phyloP scores from a whole-genome alignment of 2,113 vertebrate species.

The Tachysurus vachellii region DNA sequence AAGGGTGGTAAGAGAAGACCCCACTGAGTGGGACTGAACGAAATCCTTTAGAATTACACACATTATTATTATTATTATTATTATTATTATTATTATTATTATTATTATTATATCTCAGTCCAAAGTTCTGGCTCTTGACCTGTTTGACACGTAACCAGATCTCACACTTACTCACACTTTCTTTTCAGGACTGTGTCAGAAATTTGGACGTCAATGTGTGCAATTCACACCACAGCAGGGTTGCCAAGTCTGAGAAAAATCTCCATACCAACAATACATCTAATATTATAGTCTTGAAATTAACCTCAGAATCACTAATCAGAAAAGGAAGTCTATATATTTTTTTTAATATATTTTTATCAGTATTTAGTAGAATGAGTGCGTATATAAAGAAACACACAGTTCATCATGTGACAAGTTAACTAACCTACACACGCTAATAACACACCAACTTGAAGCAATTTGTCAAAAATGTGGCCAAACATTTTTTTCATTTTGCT shows the following conservation, averaged over 20 bases:
- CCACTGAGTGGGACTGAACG: neutral
- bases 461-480: too few relatives aligned
- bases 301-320: neutral
- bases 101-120: neutral
- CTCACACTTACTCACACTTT: neutral
- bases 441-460: too few relatives aligned
- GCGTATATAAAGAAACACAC: neutral
- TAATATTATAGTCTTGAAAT: neutral
- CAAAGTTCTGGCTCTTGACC: neutral
- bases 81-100: constrained; percentile 3
- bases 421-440: neutral
- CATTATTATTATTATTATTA: neutral
- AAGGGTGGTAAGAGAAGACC: neutral
- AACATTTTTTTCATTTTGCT: too few relatives aligned
- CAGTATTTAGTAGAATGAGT: neutral
- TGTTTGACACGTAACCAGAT: neutral
- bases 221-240: neutral
- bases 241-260: constrained; percentile 3
- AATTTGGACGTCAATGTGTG: neutral
- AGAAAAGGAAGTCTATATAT: neutral
- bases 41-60: neutral
- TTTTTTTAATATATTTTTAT: neutral
- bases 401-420: neutral
- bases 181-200: neutral
- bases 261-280: neutral